Evolutionary conservation across 2,113 vertebrate species (phyloP).

Genomic region (Corythaixoides concolor): DNA sequence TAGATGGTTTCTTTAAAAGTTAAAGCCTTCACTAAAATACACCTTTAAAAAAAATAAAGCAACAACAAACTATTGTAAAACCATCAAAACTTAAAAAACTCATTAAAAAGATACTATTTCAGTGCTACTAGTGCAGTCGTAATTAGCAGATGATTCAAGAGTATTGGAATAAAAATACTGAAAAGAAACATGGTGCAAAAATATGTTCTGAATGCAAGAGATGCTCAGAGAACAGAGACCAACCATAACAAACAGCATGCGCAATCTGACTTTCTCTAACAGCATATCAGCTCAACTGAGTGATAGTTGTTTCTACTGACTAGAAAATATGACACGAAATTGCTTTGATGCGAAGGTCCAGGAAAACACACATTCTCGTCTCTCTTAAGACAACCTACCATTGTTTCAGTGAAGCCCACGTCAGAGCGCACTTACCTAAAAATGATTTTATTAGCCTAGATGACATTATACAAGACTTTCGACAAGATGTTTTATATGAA

Average conservation of each 20-base stretch:
- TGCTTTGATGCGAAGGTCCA: neutral
- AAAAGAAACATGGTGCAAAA: neutral
- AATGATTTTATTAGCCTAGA: neutral
- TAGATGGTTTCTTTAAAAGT: neutral
- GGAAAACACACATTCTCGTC: neutral
- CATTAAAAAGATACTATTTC: neutral
- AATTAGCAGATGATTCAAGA: neutral
- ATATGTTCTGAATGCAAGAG: neutral
- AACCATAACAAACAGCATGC: neutral
- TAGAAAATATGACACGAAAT: neutral
- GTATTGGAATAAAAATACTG: neutral
- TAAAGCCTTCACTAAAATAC: neutral
- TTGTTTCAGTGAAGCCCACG: neutral
- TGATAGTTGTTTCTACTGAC: neutral
- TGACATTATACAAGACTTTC: neutral
- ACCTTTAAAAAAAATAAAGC: neutral
- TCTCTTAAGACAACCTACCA: neutral
- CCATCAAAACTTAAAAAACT: neutral
- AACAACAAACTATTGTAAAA: neutral
- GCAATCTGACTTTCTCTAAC: neutral
- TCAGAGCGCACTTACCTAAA: neutral
- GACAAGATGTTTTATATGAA: neutral
- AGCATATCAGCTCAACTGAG: neutral
- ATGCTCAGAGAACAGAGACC: neutral
- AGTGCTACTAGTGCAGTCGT: neutral